Evolutionary conservation across 1,140 invertebrate species (phyloP).

Genomic region (Bactericera cockerelli): DNA sequence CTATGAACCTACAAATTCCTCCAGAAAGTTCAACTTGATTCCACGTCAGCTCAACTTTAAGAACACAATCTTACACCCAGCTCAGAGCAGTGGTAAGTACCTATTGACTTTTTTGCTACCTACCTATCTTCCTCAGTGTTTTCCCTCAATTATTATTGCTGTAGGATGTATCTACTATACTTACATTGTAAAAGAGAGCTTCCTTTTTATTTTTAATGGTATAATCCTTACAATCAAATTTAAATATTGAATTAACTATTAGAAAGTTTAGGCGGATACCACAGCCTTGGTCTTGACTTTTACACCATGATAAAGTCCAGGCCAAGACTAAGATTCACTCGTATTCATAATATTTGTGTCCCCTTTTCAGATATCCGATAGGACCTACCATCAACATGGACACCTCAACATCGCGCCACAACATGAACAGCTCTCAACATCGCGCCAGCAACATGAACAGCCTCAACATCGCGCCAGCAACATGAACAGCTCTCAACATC

Average conservation of each 20-base stretch:
- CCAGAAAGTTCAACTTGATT: background rate
- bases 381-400: too few species aligned
- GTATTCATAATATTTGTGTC: background rate
- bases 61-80: background rate
- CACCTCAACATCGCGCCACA: too few species aligned
- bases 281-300: background rate
- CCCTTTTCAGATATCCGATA: background rate
- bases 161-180: too few species aligned
- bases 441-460: too few species aligned
- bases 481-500: too few species aligned
- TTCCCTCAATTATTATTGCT: too few species aligned
- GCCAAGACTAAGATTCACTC: background rate
- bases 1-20: background rate
- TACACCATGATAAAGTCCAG: background rate
- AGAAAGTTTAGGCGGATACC: background rate
- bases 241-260: background rate
- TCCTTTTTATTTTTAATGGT: background rate
- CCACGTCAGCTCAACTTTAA: background rate
- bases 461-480: too few species aligned
- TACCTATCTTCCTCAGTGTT: too few species aligned
- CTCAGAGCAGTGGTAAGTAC: background rate
- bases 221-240: background rate
- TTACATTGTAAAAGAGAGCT: too few species aligned
- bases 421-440: too few species aligned
- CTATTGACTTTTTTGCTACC: background rate